Base-by-base conservation (phyloP, 2,797 vertebrate genomes). In the Fratercula arctica region DNA sequence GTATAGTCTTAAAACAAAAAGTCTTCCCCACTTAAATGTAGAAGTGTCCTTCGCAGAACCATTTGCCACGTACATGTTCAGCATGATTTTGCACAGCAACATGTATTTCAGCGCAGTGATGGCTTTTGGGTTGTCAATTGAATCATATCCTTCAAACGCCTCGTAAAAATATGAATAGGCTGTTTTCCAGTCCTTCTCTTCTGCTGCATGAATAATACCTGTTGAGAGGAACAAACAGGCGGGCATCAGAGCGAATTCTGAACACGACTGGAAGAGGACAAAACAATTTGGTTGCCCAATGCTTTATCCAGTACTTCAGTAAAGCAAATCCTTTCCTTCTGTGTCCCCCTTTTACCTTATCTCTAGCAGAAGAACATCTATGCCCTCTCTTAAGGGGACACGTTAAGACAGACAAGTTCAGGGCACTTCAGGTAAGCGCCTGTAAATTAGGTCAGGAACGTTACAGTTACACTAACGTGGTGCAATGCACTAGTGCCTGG, bases 51-150 rank as follows among this genome's bases (percentile, higher is more conserved):
- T 18, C 13, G 24, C 80, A 60, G 56, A 93, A 73, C 86, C 91
- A 60, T 11, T 35, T 82, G 64, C 41, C 92, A 98, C 99, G 97
- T 98, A 99, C 99, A 91, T 97, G 93, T 99, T 99, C 94, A 99
- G 98, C 99, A 99, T 99, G 97, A 99, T 99, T 98, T 99, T 99
- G 98, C 99, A 99, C 87, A 99, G 99, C 97, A 99, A 98, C 99
- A 99, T 99, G 98, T 99, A 99, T 96, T 99, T 99, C 95, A 99
- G 98, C 9, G 99, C 98, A 23, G 99, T 99, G 97, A 99, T 99
- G 97, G 99, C 99, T 98, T 99, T 98, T 53, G 99, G 99, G 97
- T 98, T 99, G 97, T 99, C 99, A 16, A 99, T 99, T 66, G 99
- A 99, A 96, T 99, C 99, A 28, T 99, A 99, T 90, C 99, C 99